Base-by-base conservation (phyloP, 1,140 invertebrate species). In the Ceratina japonica region DNA sequence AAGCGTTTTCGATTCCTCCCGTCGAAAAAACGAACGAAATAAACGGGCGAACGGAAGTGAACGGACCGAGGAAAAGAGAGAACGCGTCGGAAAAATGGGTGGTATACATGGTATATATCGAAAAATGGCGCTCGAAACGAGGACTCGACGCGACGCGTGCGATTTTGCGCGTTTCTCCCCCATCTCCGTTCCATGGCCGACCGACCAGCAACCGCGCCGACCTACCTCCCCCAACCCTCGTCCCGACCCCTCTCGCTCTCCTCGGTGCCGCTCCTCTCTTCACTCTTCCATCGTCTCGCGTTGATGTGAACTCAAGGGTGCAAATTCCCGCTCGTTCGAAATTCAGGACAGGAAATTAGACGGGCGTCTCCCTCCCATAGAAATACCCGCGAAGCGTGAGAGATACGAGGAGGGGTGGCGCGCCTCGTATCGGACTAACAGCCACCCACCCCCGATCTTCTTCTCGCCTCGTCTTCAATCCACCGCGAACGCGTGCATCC, bases 341-440 rank as follows among this genome's bases (percentile, higher is more conserved):
- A 92, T 92, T 92, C 91, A 91, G 92, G 89, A 90, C 92, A 92
- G 92, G 91, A 92, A 92, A 92, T 92, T 92, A 92, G 91, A 92
- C 88, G 89, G 86, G 86, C 87, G 88, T 87, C 89, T 90, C 89
- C 88, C 87, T 89, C 84, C 87, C 87, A 89, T 91, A 90, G 91
- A 91, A 92, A 91, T 91, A 90, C 89, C 90, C 89, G 87, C 90
- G 89, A 92, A 92, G 91, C 90, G 91, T 90, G 91, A 92, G 91
- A 92, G 91, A 92, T 91, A 91, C 81, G 84, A 85, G 84, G 81
- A 44, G 81, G 63, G 81, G 74, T 69, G 59, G 73, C 72, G 22
- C 66, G 73, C 73, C 61, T 75, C 84, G 78, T 83, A 80, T 86
- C 84, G 78, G 76, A 70, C 62, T 86, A 85, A 85, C 84, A 75